A percentile compares a stretch with the other conserved stretches of the same genome.
phyloP scores from a whole-genome alignment of 2,797 vertebrate species.

The Petrocephalus schoutedeni region DNA sequence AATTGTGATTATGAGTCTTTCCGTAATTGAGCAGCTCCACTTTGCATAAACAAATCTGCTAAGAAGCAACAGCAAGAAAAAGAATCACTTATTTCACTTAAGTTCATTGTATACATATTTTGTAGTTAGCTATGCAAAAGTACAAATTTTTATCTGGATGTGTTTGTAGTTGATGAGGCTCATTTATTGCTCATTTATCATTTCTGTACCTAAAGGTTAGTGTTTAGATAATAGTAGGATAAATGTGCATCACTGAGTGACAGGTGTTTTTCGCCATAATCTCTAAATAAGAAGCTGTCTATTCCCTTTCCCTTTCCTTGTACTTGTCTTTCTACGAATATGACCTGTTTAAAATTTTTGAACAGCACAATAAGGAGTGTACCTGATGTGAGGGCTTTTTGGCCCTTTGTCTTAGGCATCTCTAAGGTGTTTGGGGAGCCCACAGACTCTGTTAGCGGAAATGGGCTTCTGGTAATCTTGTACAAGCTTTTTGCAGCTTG shows the following conservation, averaged over 20 bases:
- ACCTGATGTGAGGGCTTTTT: conserved; percentile 45
- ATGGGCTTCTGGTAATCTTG: neutral
- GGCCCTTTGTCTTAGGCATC: conserved; percentile 19
- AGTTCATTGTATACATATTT: neutral
- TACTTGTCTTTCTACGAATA: conserved; percentile 21
- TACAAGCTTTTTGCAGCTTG: neutral
- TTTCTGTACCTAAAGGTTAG: conserved; percentile 17
- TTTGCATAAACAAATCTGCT: too few relatives aligned
- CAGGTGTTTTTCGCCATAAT: neutral
- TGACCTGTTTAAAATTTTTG: conserved; percentile 47
- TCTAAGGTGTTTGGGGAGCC: neutral
- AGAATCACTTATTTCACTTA: neutral
- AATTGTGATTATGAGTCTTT: too few relatives aligned
- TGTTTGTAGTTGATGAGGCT: neutral
- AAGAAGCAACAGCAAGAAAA: too few relatives aligned
- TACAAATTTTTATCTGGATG: neutral
- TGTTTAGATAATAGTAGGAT: conserved; percentile 17
- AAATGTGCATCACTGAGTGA: neutral
- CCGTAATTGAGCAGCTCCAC: too few relatives aligned
- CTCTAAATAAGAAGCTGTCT: conserved; percentile 29
- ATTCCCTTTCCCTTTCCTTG: conserved; percentile 8
- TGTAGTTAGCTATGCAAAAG: neutral
- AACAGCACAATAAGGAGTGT: conserved; percentile 51
- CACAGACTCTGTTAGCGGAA: neutral
- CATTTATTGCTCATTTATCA: conserved; percentile 30